phyloP scores from a whole-genome alignment of 1,140 invertebrate genomes.

The Lerema accius region DNA sequence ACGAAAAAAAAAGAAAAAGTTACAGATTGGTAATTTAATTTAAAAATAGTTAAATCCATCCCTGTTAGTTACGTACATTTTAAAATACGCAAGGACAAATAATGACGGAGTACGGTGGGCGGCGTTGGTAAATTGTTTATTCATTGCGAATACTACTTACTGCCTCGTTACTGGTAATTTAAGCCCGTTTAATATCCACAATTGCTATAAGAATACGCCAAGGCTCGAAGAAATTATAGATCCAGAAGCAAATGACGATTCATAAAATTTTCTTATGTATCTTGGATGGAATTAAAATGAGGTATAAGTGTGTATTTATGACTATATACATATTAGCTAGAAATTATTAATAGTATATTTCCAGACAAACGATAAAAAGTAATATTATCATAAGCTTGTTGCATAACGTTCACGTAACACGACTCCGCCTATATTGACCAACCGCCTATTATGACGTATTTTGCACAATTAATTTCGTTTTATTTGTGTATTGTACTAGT shows the following conservation, averaged over 20 bases:
- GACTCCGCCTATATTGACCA: too few relatives aligned
- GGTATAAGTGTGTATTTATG: too few relatives aligned
- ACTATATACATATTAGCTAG: too few relatives aligned
- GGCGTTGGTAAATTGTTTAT: slow-evolving; percentile 50
- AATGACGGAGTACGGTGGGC: slow-evolving; percentile 38
- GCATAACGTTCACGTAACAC: too few relatives aligned
- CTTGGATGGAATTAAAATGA: too few relatives aligned
- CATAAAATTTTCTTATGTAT: neutral
- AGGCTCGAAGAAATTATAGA: neutral
- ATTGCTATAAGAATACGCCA: neutral
- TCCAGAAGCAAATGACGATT: neutral
- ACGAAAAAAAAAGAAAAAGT: too few relatives aligned
- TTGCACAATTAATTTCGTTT: too few relatives aligned
- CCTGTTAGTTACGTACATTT: slow-evolving; percentile 27
- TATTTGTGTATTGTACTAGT: too few relatives aligned
- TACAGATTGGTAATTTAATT: too few relatives aligned
- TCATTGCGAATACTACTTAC: slow-evolving; percentile 1
- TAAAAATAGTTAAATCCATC: slow-evolving; percentile 35
- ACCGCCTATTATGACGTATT: too few relatives aligned
- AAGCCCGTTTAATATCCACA: neutral
- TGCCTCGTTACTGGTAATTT: slow-evolving; percentile 23
- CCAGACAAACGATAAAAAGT: neutral
- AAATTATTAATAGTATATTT: too few relatives aligned
- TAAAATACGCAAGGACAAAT: slow-evolving; percentile 50
- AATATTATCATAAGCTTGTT: too few relatives aligned